Evolutionary conservation across 2,113 vertebrate genomes (phyloP).

Genomic region (Anhinga rufa): DNA sequence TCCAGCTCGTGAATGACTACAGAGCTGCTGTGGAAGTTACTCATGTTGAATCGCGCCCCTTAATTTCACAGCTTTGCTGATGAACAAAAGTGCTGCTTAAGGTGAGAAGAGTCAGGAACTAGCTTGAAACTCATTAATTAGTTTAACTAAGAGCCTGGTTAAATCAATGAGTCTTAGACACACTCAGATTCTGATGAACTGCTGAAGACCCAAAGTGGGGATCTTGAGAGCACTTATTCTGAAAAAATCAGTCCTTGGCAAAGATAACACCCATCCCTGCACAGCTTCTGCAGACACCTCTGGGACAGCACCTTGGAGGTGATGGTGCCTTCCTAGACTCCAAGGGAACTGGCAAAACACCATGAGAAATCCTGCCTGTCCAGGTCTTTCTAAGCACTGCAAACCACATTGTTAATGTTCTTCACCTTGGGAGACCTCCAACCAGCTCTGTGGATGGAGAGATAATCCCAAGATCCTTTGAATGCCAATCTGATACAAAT

Average conservation of each 20-base stretch:
- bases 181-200: neutral
- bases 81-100: neutral
- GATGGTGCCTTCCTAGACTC: neutral
- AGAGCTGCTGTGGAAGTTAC: neutral
- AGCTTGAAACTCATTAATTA: neutral
- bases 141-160: neutral
- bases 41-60: neutral
- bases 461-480: neutral
- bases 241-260: neutral
- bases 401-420: neutral
- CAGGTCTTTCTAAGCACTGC: neutral
- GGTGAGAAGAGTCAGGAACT: neutral
- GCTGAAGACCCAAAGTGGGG: neutral
- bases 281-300: neutral
- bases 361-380: neutral
- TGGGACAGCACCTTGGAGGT: rapidly evolving
- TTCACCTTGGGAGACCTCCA: neutral
- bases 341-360: neutral
- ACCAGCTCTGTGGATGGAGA: neutral
- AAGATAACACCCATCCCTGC: neutral
- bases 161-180: neutral
- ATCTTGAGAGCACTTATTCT: neutral
- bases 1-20: neutral
- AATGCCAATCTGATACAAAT: neutral
- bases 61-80: neutral